Percentiles rank a stretch among this genome's conserved stretches.
Conservation (phyloP, 2,113 vertebrate genomes). For the Trogon surrucura region DNA sequence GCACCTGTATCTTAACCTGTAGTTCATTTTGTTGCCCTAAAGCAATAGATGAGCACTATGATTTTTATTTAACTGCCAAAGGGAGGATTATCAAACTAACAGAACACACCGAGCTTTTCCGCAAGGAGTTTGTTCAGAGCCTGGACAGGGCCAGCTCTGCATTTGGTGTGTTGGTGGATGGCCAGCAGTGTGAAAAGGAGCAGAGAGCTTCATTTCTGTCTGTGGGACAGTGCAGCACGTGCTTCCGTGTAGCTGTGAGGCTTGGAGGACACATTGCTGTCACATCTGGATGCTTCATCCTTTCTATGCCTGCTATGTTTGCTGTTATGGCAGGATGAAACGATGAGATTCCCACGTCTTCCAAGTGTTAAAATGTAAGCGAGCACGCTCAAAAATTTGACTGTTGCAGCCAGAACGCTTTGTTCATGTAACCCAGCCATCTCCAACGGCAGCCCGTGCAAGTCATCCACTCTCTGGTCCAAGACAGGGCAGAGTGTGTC, state of each 20-base stretch:
- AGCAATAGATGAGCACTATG: not conserved
- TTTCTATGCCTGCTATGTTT: not conserved
- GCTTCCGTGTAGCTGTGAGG: not conserved
- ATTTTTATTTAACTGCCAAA: not conserved
- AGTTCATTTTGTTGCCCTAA: not conserved
- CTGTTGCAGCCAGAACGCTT: not conserved
- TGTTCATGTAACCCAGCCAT: not conserved
- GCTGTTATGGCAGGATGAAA: not conserved
- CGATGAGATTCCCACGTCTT: not conserved
- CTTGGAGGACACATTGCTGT: not conserved
- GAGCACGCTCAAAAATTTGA: not conserved
- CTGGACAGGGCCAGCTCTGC: not conserved
- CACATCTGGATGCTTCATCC: not conserved
- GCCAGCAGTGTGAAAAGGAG: not conserved
- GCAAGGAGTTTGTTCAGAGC: not conserved
- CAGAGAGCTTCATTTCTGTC: not conserved
- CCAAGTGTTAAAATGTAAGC: not conserved
- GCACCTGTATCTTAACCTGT: not conserved
- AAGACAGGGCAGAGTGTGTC: not conserved
- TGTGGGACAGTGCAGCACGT: accelerated
- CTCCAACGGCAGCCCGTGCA: not conserved
- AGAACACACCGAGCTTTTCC: not conserved
- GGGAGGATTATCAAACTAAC: not conserved
- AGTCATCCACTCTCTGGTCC: not conserved
- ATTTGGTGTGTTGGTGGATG: not conserved